phyloP scores from a whole-genome alignment of 2,797 vertebrate species.

The Nannoperca obscura region DNA sequence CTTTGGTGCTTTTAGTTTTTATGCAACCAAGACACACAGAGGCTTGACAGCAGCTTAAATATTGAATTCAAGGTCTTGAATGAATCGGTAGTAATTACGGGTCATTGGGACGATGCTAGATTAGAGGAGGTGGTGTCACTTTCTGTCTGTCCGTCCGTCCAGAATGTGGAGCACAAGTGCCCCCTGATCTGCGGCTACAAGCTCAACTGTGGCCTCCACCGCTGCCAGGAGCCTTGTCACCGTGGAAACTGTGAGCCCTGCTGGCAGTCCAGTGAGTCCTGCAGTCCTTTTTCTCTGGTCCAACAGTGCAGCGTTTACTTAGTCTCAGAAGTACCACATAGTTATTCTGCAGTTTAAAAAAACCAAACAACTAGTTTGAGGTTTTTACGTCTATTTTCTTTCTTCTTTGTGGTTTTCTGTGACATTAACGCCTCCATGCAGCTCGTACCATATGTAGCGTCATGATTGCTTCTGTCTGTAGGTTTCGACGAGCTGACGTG shows the following conservation, averaged over 20 bases:
- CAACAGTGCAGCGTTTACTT: neutral
- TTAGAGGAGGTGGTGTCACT: neutral
- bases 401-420: slow-evolving; percentile 16
- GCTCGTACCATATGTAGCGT: neutral
- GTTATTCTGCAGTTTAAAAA: slow-evolving; percentile 14
- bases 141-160: slow-evolving; percentile 18
- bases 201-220: slow-evolving; percentile 96
- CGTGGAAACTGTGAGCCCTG: slow-evolving; percentile 96
- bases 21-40: neutral
- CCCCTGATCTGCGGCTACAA: slow-evolving; percentile 95
- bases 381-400: neutral
- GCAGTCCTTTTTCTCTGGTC: neutral
- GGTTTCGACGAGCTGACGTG: slow-evolving; percentile 98
- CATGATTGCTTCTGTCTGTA: slow-evolving; percentile 61
- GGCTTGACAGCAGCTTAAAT: neutral
- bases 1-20: neutral
- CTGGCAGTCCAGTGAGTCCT: slow-evolving; percentile 96
- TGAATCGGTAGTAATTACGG: neutral
- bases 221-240: slow-evolving; percentile 97
- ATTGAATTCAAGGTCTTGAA: neutral
- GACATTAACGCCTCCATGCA: neutral
- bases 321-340: slow-evolving; percentile 25
- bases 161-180: slow-evolving; percentile 95
- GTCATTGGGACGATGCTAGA: accelerated
- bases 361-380: neutral